Evolutionary conservation across 2,113 vertebrate genomes (phyloP), one percentile per base, ranked within the genome.

Genomic region (Ochotona curzoniae): DNA sequence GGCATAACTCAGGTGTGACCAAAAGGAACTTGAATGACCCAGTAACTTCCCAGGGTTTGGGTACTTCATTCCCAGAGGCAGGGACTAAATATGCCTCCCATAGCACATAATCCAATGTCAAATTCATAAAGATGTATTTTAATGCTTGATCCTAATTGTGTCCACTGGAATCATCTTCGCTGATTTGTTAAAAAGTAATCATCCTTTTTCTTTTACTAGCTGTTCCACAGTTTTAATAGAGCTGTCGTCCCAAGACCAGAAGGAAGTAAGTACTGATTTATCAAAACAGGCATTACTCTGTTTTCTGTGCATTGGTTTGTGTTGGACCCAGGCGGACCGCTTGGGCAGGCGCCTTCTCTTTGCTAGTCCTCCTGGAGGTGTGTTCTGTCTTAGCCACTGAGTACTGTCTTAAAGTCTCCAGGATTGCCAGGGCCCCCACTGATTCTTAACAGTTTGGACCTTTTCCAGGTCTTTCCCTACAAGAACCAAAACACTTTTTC

Each of bases 191-290:
- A 94, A 91, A 79, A 87, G 38, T 83, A 60, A 15, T 90, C 47
- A 73, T 23, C 82, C 18, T 94, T 96, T 66, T 96, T 63, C 80
- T 95, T 93, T 90, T 1, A 86, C 95, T 89, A 98, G 98, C 97
- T 99, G 97, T 94, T 98, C 87, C 97, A 98, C 69, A 98, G 96
- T 97, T 97, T 98, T 75, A 98, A 97, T 87, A 99, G 93, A 98
- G 97, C 98, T 17, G 98, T 97, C 94, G 97, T 97, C 94, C 98
- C 98, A 61, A 99, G 98, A 98, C 98, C 95, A 94, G 98, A 99
- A 97, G 99, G 98, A 98, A 98, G 99, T 99, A 98, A 98, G 99
- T 98, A 95, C 93, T 71, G 69, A 86, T 79, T 95, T 92, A 49
- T 44, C 38, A 88, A 71, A 71, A 44, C 78, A 26, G 30, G 51